Percentiles rank a stretch among this genome's conserved stretches.
phyloP scores from a whole-genome alignment of 2,797 vertebrate species.

The Sitta carolinensis region DNA sequence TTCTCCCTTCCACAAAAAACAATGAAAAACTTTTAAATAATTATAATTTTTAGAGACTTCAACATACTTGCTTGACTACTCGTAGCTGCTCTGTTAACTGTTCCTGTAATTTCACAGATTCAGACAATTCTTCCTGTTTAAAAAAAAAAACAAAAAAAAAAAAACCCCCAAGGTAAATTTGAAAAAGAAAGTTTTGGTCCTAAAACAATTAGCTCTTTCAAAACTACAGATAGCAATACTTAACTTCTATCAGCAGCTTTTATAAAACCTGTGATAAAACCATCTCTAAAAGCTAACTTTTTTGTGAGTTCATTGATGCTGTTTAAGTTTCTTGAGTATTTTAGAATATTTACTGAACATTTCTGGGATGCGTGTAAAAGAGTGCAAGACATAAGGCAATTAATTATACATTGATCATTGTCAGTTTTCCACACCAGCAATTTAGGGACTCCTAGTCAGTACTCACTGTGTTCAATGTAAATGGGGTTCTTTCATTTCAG shows the following conservation, averaged over 20 bases:
- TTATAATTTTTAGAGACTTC: neutral
- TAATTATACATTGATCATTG: neutral
- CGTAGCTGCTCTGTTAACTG: constrained; percentile 85
- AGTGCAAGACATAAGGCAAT: neutral
- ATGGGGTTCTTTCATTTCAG: neutral
- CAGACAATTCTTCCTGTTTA: constrained; percentile 83
- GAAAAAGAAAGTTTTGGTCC: neutral
- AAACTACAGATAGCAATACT: neutral
- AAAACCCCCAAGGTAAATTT: neutral
- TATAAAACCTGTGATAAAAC: neutral
- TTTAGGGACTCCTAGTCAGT: neutral
- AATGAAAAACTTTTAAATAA: no score
- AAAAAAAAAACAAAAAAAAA: neutral
- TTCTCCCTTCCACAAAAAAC: neutral
- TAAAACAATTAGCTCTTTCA: neutral
- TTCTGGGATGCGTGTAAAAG: neutral
- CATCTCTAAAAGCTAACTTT: neutral
- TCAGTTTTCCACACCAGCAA: neutral
- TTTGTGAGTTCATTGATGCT: neutral
- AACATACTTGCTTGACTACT: constrained; percentile 83
- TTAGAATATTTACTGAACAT: neutral
- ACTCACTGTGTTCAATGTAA: neutral
- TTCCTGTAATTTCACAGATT: constrained; percentile 82
- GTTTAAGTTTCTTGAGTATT: neutral
- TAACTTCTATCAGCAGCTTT: neutral